Evolutionary conservation across 2,113 vertebrate genomes (phyloP), one percentile per base, ranked within the genome.

Genomic region (Pedetes capensis): DNA sequence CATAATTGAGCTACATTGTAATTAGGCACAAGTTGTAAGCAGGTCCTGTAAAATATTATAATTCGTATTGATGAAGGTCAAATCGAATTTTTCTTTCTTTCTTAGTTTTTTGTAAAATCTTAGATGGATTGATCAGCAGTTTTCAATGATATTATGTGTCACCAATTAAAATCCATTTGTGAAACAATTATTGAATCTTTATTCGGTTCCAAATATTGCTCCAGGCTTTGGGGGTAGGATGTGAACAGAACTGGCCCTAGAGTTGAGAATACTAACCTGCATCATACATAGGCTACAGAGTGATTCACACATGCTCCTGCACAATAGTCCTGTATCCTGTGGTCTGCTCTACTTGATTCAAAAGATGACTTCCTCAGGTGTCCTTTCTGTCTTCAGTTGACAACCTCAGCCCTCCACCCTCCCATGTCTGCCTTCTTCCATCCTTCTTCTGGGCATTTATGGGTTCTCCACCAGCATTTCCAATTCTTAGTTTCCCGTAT

Each of bases 71-170:
- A 74, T 55, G 44, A 55, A 63, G 90, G 66, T 78, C 59, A 63
- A 87, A 84, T n/a, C 32, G 87, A 39, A 49, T 61, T 59, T 94
- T 78, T 91, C 91, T 51, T 57, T 8, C 14, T 79, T 86, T 95
- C 68, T 93, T 49, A 64, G 83, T 63, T 94, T 27, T 80, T 91
- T 59, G n/a, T n/a, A n/a, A n/a, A n/a, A 93, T 93, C n/a, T 88
- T 75, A 86, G 75, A 76, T 88, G 74, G 57, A 82, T 69, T 32
- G 92, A 49, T 81, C 64, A 80, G 55, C 6, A 82, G 29, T 83
- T 84, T 96, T 86, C n/a, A 87, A 10, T 68, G 68, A 5, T 75
- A 51, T 57, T 34, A 44, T 20, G 16, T 76, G 64, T 17, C 8
- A 7, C 53, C 44, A 84, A 63, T 90, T 95, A 89, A 91, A 90